Conservation (phyloP, 1,140 invertebrate genomes). For the Alviniconcha marisindica region DNA sequence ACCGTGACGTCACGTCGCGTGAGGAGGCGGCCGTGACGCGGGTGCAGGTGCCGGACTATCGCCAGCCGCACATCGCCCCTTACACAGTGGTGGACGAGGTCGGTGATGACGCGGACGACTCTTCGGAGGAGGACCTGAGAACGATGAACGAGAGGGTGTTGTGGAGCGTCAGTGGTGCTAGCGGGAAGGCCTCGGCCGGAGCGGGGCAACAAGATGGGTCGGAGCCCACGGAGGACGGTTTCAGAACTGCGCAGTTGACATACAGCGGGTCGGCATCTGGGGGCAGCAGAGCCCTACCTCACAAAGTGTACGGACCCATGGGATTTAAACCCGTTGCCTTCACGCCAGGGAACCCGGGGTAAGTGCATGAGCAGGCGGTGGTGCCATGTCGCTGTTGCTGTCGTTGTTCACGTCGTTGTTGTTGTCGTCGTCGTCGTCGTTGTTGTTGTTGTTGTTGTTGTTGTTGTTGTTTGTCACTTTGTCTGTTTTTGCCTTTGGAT, state of each 20-base stretch:
- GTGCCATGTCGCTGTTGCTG: no score
- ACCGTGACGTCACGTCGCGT: conserved; percentile 21
- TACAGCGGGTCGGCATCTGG: neutral
- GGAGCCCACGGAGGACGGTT: neutral
- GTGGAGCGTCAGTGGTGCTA: neutral
- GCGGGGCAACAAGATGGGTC: neutral
- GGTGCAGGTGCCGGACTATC: conserved; percentile 29
- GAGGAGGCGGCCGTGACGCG: conserved; percentile 4
- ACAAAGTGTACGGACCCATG: conserved; percentile 28
- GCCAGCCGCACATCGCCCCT: neutral
- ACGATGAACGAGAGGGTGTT: neutral
- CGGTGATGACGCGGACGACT: neutral
- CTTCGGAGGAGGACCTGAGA: neutral
- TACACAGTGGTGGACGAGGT: neutral
- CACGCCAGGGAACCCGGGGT: neutral
- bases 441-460: no score
- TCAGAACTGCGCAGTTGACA: neutral
- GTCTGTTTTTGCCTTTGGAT: no score
- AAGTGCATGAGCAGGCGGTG: neutral
- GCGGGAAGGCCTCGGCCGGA: neutral
- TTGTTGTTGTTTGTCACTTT: no score
- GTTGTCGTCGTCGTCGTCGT: no score
- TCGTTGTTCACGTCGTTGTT: no score
- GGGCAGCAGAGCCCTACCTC: neutral
- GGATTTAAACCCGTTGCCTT: conserved; percentile 35